A percentile compares a stretch with the other conserved stretches of the same genome.
These are phyloP conservation scores for Cyanoderma ruficeps DNA, from an alignment of 2,113 vertebrate genomes.

Conservation along the genomic window DNA sequence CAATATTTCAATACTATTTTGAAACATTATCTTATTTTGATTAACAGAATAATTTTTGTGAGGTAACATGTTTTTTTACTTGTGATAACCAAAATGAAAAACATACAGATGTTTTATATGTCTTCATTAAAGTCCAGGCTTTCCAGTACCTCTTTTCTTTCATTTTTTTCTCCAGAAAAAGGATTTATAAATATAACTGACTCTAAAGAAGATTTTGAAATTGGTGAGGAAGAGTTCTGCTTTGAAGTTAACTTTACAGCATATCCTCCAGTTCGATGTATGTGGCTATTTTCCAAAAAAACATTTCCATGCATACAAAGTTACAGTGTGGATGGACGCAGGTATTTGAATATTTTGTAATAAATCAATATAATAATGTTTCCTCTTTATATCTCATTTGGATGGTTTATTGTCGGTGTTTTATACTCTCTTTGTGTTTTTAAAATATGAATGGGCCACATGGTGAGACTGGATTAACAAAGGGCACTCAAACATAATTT, in stretches of 20 bases:
- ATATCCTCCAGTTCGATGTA: conserved; percentile 81
- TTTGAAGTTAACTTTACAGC: conserved; percentile 82
- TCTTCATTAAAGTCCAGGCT: background rate
- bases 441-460: background rate
- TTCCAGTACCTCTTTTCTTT: background rate
- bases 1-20: background rate
- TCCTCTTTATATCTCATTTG: background rate
- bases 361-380: background rate
- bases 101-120: background rate
- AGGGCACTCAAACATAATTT: background rate
- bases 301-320: conserved; percentile 71
- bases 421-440: background rate
- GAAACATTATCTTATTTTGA: background rate
- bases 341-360: conserved; percentile 51
- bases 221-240: conserved; percentile 75
- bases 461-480: background rate
- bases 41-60: background rate
- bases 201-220: conserved; percentile 68
- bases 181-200: conserved; percentile 80
- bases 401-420: background rate
- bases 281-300: conserved; percentile 77
- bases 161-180: conserved; percentile 71
- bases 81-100: background rate
- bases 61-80: background rate
- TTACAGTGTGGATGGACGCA: conserved; percentile 62